These are phyloP conservation scores for Meliscaeva auricollis DNA, from an alignment of 2,888 invertebrate species.

Conservation along the genomic window DNA sequence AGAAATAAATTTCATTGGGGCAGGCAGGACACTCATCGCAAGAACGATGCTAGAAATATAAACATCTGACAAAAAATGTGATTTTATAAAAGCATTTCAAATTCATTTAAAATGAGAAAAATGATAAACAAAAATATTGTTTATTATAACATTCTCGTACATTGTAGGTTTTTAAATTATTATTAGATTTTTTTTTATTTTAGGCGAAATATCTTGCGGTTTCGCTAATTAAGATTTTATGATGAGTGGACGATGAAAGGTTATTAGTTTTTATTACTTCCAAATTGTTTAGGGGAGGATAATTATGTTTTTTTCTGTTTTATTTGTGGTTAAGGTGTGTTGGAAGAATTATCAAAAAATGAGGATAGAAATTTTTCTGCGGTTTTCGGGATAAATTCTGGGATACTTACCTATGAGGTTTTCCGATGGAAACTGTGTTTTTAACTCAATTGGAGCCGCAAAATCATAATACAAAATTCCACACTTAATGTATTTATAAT, in stretches of 20 bases:
- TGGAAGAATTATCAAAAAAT: too few species aligned
- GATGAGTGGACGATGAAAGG: conserved; percentile 44
- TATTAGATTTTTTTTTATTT: neutral
- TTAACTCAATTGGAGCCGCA: too few species aligned
- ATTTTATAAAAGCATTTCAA: conserved; percentile 51
- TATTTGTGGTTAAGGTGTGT: neutral
- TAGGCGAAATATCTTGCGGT: neutral
- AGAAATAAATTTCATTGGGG: conserved; percentile 52
- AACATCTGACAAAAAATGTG: conserved; percentile 45
- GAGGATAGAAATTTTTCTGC: too few species aligned
- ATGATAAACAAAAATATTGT: conserved; percentile 57
- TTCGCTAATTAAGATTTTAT: conserved; percentile 30
- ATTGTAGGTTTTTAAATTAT: neutral
- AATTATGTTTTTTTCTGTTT: neutral
- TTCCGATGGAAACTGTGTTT: too few species aligned
- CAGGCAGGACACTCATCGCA: conserved; percentile 16
- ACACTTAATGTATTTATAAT: too few species aligned
- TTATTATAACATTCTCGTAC: conserved; percentile 1
- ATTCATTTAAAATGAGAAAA: conserved; percentile 41
- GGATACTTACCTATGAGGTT: too few species aligned
- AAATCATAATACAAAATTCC: too few species aligned
- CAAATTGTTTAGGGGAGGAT: conserved; percentile 9
- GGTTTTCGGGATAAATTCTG: too few species aligned
- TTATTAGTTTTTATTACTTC: conserved; percentile 8
- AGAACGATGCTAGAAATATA: neutral